Evolutionary conservation across 92 coral and sea anemone species (phyloP).

Genomic region (Heteractis magnifica): DNA sequence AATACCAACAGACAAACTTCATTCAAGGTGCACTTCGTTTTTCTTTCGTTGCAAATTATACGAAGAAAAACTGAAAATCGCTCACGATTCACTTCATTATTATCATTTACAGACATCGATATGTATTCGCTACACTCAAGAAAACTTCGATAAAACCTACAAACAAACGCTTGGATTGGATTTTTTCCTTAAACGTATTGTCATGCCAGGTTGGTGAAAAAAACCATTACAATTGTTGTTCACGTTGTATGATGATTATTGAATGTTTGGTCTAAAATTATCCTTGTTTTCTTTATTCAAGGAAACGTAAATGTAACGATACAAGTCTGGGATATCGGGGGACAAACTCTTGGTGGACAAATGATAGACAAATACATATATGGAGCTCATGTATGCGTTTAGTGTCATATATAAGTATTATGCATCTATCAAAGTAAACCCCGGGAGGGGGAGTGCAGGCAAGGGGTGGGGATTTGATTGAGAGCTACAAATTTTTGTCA

Average conservation of each 20-base stretch:
- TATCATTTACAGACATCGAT: slow-evolving; percentile 76
- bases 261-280: not conserved
- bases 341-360: slow-evolving; percentile 96
- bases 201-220: slow-evolving; percentile 70
- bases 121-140: slow-evolving; percentile 89
- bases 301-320: slow-evolving; percentile 91
- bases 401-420: not conserved
- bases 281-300: slow-evolving; percentile 14
- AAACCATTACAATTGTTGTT: not conserved
- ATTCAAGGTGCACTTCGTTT: not conserved
- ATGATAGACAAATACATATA: slow-evolving; percentile 93
- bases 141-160: slow-evolving; percentile 90
- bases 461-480: too few relatives aligned
- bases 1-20: not conserved
- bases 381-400: slow-evolving; percentile 88
- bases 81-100: not conserved
- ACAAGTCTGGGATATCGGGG: slow-evolving; percentile 99
- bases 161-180: slow-evolving; percentile 94
- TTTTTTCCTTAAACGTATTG: slow-evolving; percentile 86
- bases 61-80: not conserved
- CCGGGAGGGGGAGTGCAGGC: too few relatives aligned
- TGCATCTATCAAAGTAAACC: too few relatives aligned
- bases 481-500: too few relatives aligned
- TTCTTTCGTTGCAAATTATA: not conserved
- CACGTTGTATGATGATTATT: not conserved